Evolutionary conservation across 2,888 invertebrate genomes (phyloP).

Genomic region (Synergus itoensis): DNA sequence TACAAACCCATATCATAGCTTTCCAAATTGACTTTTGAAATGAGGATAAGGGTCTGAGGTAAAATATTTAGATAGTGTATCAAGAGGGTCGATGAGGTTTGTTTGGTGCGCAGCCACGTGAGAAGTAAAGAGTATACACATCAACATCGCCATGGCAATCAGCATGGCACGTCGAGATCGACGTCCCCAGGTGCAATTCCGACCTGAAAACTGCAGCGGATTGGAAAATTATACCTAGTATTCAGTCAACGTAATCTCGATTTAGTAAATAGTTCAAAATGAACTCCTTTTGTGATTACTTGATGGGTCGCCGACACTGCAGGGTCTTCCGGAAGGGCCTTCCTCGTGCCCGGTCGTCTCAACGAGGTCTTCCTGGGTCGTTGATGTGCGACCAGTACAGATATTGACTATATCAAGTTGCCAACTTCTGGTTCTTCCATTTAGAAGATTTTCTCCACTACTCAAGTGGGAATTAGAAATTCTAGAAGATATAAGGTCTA

Average conservation of each 20-base stretch:
- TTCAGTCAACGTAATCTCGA: background rate
- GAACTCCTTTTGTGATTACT: slow-evolving; percentile 24
- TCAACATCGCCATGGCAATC: slow-evolving; percentile 36
- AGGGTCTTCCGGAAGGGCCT: slow-evolving; percentile 44
- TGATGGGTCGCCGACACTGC: slow-evolving; percentile 39
- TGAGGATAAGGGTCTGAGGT: background rate
- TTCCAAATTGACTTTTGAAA: background rate
- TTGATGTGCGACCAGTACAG: slow-evolving; percentile 4
- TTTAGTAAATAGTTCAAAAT: background rate
- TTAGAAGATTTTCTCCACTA: slow-evolving; percentile 14
- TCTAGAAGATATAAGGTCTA: background rate
- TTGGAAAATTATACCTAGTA: slow-evolving; percentile 25
- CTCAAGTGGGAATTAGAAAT: background rate
- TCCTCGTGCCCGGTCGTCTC: slow-evolving; percentile 42
- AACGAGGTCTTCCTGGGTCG: slow-evolving; percentile 29
- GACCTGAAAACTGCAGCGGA: slow-evolving; percentile 6
- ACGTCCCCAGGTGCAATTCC: slow-evolving; percentile 10
- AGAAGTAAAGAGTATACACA: slow-evolving; percentile 25
- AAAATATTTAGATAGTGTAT: background rate
- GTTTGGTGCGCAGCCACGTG: slow-evolving; percentile 38
- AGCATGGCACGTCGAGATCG: slow-evolving; percentile 5
- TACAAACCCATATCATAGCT: background rate
- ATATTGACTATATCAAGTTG: slow-evolving; percentile 43
- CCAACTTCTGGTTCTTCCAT: slow-evolving; percentile 52
- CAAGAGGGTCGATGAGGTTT: slow-evolving; percentile 16